Evolutionary conservation across 2,113 vertebrate species (phyloP).

Genomic region (Neodon shergylaensis): DNA sequence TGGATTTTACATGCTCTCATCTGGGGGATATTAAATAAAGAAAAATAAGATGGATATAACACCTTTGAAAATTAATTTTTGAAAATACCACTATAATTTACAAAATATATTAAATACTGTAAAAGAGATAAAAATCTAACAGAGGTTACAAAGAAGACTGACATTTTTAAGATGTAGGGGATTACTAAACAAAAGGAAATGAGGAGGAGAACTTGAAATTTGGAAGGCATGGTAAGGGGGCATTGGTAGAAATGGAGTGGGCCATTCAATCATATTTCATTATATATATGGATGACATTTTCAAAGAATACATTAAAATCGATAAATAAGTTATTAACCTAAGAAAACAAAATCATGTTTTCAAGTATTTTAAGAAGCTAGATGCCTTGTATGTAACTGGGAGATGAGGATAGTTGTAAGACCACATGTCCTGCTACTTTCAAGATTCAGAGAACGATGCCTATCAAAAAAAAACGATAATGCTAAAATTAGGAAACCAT

Average conservation of each 20-base stretch:
- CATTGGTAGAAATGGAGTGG: neutral
- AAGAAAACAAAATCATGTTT: neutral
- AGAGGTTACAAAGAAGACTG: too few relatives aligned
- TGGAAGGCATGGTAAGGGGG: neutral
- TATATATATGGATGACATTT: neutral
- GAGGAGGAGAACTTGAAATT: fast-evolving
- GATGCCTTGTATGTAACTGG: neutral
- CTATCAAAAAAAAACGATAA: too few relatives aligned
- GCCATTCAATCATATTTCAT: neutral
- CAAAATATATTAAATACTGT: neutral
- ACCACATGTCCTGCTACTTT: neutral
- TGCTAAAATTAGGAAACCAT: neutral
- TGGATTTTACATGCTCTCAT: neutral
- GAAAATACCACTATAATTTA: too few relatives aligned
- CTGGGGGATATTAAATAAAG: neutral
- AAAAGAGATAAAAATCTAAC: neutral
- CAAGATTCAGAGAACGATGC: neutral
- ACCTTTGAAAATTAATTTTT: neutral
- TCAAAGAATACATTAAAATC: neutral
- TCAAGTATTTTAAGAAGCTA: neutral
- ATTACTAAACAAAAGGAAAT: neutral
- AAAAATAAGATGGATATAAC: too few relatives aligned
- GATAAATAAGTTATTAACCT: neutral
- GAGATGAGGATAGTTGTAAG: neutral
- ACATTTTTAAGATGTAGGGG: neutral